Evolutionary conservation across 2,113 vertebrate genomes (phyloP).

Genomic region (Bungarus multicinctus): DNA sequence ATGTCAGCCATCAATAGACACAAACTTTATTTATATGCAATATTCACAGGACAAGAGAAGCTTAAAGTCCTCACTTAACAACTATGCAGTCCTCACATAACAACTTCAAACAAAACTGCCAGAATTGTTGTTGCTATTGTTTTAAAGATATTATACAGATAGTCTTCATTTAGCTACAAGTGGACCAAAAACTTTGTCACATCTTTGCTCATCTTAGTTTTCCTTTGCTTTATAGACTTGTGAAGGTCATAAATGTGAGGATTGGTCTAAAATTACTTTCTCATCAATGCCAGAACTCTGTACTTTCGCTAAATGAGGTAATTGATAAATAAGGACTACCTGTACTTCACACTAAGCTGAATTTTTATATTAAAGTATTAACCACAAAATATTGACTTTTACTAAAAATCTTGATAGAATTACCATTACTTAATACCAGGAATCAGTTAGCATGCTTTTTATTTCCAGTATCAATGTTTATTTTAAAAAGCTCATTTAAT

Average conservation of each 20-base stretch:
- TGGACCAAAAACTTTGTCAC: background rate
- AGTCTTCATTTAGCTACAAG: background rate
- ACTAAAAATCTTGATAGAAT: slow-evolving; percentile 10
- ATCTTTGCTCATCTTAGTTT: background rate
- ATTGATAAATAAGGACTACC: background rate
- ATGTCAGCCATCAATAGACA: background rate
- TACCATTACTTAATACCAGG: background rate
- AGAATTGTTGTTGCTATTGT: background rate
- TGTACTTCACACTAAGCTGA: background rate
- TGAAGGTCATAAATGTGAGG: background rate
- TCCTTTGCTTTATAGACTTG: background rate
- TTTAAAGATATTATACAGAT: background rate
- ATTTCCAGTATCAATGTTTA: background rate
- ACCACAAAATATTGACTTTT: slow-evolving; percentile 27
- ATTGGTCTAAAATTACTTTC: background rate
- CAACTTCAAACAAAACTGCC: background rate
- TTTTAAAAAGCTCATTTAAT: background rate
- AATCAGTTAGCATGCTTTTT: background rate
- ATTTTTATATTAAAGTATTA: slow-evolving; percentile 29
- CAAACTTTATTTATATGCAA: background rate
- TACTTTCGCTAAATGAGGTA: background rate
- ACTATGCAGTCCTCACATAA: background rate
- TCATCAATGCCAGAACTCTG: background rate
- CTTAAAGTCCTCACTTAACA: background rate
- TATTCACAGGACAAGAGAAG: background rate